Base-by-base conservation (phyloP, 1,140 invertebrate species). In the Lordiphosa collinella region DNA sequence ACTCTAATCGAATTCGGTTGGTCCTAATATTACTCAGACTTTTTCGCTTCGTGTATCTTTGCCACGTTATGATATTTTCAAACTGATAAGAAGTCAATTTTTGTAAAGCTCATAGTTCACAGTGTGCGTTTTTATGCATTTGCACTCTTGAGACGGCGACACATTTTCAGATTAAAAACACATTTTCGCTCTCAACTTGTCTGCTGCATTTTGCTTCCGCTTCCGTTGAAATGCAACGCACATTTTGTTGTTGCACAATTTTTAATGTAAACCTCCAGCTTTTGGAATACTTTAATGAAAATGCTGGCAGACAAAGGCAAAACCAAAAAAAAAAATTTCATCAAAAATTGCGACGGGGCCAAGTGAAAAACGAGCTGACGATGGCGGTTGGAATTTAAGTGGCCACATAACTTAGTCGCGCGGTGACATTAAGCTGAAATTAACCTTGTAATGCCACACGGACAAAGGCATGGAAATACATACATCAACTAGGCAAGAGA, bases 351-450 rank as follows among this genome's bases (percentile, higher is more conserved):
- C 48, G 43, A 43, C 57, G 61, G 63, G 63, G 43, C 52, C 14
- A 43, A 73, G 49, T 40, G 50, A 48, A 61, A 60, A 46, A 11
- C n/a, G 44, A 7, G 29, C 32, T 11, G 48, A 16, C 7, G 36
- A n/a, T 13, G 60, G 11, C 60, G 51, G 37, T 51, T 34, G 48
- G 65, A 49, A 74, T 73, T 67, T 60, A 73, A 73, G 62, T 74
- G 70, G 51, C 62, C 69, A 67, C 69, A 73, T 67, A 73, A 64
- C 49, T 73, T 51, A 48, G 53, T 53, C 64, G 55, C 59, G 41
- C 43, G 61, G 41, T 62, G 73, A 72, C 73, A 78, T 67, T 66
- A 61, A 76, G 66, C 65, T 69, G 62, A 76, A 78, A 76, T 78
- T 78, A 76, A 76, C 56, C 73, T 72, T 76, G 73, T 74, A 70